A percentile compares a stretch with the other conserved stretches of the same genome.
Conservation (phyloP, 2,888 invertebrate genomes). For the Anthophora plumipes region DNA sequence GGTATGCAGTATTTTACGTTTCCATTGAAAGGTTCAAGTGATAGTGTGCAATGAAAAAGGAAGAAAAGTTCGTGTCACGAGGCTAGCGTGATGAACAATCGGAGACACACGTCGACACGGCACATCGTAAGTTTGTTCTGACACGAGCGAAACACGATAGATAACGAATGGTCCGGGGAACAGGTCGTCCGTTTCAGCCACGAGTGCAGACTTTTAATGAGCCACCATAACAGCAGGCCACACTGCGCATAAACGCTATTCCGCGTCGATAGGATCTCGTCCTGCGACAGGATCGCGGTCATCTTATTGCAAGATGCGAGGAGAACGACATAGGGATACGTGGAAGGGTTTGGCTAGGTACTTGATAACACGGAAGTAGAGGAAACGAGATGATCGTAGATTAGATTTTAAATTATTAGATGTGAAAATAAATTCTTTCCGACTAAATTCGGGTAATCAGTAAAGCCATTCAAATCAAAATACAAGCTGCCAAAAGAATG, state of each 20-base stretch:
- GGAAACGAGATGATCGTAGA: too few relatives aligned
- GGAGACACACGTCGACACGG: conserved; percentile 67
- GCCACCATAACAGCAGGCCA: conserved; percentile 51
- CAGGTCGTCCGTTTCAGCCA: conserved; percentile 27
- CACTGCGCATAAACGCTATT: conserved; percentile 53
- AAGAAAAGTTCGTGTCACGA: conserved; percentile 22
- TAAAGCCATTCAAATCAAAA: too few relatives aligned
- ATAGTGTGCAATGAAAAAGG: not conserved
- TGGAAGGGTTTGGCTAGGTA: not conserved
- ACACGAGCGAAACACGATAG: conserved; percentile 76
- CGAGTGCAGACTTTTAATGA: conserved; percentile 66
- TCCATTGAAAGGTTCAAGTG: not conserved
- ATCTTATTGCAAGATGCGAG: conserved; percentile 33
- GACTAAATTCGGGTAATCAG: too few relatives aligned
- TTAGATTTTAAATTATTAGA: too few relatives aligned
- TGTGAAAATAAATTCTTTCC: too few relatives aligned
- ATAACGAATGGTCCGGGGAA: conserved; percentile 70
- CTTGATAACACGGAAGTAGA: too few relatives aligned
- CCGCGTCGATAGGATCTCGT: conserved; percentile 58
- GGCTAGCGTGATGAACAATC: conserved; percentile 33
- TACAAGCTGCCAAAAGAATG: not conserved
- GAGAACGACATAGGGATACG: not conserved
- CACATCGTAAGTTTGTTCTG: conserved; percentile 74
- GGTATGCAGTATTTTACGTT: too few relatives aligned
- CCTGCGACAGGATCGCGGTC: conserved; percentile 25